phyloP scores from a whole-genome alignment of 2,888 invertebrate genomes.

The Conus canariensis region DNA sequence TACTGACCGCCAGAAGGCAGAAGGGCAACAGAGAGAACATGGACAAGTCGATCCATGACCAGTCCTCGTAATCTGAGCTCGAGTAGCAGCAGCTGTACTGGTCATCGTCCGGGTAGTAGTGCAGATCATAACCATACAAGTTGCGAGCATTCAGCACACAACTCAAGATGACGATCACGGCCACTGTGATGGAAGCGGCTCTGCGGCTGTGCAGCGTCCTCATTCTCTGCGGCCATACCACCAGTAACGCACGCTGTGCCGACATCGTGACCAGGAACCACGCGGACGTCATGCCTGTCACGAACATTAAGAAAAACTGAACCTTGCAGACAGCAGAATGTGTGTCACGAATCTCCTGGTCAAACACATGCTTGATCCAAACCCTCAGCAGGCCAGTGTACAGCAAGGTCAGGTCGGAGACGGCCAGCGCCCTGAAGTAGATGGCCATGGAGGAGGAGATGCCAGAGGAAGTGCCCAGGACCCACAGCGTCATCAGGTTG shows the following conservation, averaged over 20 bases:
- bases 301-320: constrained; percentile 64
- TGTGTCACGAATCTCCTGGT: constrained; percentile 56
- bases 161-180: constrained; percentile 12
- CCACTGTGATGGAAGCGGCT: constrained; percentile 46
- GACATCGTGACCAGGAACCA: constrained; percentile 71
- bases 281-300: constrained; percentile 61
- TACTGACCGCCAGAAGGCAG: constrained; percentile 61
- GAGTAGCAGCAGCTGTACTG: constrained; percentile 18
- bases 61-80: constrained; percentile 50
- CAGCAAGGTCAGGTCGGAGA: constrained; percentile 62
- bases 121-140: neutral
- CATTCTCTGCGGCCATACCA: constrained; percentile 62
- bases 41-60: constrained; percentile 66
- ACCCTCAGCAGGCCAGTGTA: constrained; percentile 65
- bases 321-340: constrained; percentile 60
- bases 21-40: constrained; percentile 65
- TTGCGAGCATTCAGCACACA: constrained; percentile 3
- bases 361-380: constrained; percentile 58
- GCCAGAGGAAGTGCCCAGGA: constrained; percentile 55
- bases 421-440: constrained; percentile 62
- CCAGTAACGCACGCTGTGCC: constrained; percentile 62
- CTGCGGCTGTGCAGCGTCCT: constrained; percentile 54
- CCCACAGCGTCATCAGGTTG: constrained; percentile 59
- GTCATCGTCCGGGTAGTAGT: neutral
- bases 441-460: constrained; percentile 56